These are phyloP conservation scores for Catotricha subobsoleta DNA, from an alignment of 2,888 invertebrate species.

Conservation along the genomic window DNA sequence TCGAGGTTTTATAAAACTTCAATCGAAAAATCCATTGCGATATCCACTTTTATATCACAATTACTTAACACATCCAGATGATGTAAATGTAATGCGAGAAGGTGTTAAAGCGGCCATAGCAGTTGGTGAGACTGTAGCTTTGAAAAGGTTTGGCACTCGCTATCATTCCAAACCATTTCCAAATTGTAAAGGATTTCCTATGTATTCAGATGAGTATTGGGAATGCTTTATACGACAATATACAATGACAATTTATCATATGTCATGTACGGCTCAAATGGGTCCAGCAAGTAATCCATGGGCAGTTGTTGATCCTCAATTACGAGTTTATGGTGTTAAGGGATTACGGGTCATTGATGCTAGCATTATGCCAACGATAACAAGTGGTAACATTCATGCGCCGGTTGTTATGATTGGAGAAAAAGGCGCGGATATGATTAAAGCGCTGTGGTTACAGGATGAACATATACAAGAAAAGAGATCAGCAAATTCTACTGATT, in stretches of 20 bases:
- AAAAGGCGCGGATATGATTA: slow-evolving; percentile 68
- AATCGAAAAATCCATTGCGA: slow-evolving; percentile 48
- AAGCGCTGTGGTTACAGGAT: slow-evolving; percentile 54
- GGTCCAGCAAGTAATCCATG: slow-evolving; percentile 55
- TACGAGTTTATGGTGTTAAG: slow-evolving; percentile 57
- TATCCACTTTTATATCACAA: slow-evolving; percentile 83
- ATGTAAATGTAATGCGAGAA: slow-evolving; percentile 64
- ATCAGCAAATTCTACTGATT: no score
- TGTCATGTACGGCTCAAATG: slow-evolving; percentile 74
- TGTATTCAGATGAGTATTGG: slow-evolving; percentile 73
- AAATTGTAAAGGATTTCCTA: slow-evolving; percentile 61
- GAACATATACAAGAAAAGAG: no score
- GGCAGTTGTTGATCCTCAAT: slow-evolving; percentile 63
- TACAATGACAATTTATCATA: slow-evolving; percentile 74
- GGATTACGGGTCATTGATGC: slow-evolving; percentile 73
- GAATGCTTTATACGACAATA: slow-evolving; percentile 65
- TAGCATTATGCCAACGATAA: slow-evolving; percentile 73
- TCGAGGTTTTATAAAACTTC: slow-evolving; percentile 53
- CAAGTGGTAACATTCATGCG: slow-evolving; percentile 45
- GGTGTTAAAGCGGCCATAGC: slow-evolving; percentile 74
- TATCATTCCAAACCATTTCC: slow-evolving; percentile 58
- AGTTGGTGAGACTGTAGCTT: slow-evolving; percentile 56
- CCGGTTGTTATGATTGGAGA: slow-evolving; percentile 81
- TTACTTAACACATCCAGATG: slow-evolving; percentile 73
- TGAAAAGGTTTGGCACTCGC: slow-evolving; percentile 61